Evolutionary conservation across 2,888 invertebrate genomes (phyloP).

Genomic region (Folsomia candida): DNA sequence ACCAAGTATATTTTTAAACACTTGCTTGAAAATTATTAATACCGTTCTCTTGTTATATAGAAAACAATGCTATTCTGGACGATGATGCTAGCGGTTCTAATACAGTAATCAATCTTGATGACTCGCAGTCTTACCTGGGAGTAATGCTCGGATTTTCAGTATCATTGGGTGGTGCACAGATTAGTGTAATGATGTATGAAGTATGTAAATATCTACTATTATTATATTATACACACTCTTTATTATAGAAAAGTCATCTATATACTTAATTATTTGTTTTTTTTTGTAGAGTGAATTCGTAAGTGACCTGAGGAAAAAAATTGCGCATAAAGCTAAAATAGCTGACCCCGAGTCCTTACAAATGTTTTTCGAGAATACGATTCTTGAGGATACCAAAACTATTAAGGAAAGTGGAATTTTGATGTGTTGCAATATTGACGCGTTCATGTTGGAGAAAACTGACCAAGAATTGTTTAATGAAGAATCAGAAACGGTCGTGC

Average conservation of each 20-base stretch:
- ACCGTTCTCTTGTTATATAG: no score
- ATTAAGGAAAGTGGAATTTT: not conserved
- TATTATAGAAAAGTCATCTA: no score
- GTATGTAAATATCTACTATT: not conserved
- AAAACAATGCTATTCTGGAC: no score
- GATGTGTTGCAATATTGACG: not conserved
- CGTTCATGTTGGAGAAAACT: not conserved
- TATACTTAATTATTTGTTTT: not conserved
- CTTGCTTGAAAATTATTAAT: no score
- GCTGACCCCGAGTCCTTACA: not conserved
- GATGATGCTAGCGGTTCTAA: no score
- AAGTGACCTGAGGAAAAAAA: not conserved
- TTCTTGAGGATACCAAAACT: not conserved
- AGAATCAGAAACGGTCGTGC: not conserved
- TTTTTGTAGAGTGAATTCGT: not conserved
- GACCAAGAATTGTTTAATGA: not conserved
- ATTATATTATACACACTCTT: no score
- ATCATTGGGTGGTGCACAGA: not conserved
- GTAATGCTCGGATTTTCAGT: not conserved
- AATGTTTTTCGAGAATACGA: not conserved
- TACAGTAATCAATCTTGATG: not conserved
- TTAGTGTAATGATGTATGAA: not conserved
- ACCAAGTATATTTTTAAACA: no score
- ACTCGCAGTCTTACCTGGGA: not conserved
- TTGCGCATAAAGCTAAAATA: not conserved